Conservation (phyloP, 1,140 invertebrate genomes). For the Pseudomyrmex pallidus region DNA sequence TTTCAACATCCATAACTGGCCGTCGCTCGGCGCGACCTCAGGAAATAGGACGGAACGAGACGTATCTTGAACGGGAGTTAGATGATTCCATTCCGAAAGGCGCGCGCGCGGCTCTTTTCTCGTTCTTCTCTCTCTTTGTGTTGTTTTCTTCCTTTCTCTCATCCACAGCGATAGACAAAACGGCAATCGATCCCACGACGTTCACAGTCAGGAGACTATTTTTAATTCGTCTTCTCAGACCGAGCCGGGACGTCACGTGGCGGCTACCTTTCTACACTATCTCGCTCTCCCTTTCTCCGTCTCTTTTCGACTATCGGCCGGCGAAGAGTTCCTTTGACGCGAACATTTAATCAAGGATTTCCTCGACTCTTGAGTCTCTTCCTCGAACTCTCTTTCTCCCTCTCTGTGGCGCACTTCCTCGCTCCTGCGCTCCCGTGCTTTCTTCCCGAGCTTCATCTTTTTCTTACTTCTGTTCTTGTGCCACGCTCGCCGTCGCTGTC, state of each 20-base stretch:
- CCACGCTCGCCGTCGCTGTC: constrained; percentile 6
- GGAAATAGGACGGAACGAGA: constrained; percentile 77
- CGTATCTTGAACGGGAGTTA: constrained; percentile 74
- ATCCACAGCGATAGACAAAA: constrained; percentile 20
- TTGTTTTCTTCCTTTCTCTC: not conserved
- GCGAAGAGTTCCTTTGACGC: constrained; percentile 68
- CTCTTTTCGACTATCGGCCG: constrained; percentile 41
- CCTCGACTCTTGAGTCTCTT: constrained; percentile 51
- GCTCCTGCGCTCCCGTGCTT: not conserved
- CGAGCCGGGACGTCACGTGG: constrained; percentile 24
- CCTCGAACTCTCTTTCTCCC: constrained; percentile 20
- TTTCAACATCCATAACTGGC: constrained; percentile 79
- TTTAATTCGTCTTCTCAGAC: constrained; percentile 63
- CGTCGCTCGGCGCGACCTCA: constrained; percentile 72
- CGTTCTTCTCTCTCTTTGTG: not conserved
- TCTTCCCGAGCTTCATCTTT: constrained; percentile 39
- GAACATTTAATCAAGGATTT: constrained; percentile 77
- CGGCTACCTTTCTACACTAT: not conserved
- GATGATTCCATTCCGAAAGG: constrained; percentile 67
- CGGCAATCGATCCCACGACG: constrained; percentile 54
- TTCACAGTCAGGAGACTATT: constrained; percentile 60
- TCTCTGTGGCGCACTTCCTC: constrained; percentile 24
- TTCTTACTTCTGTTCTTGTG: constrained; percentile 24
- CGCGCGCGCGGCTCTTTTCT: constrained; percentile 24
- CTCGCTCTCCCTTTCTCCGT: not conserved